Evolutionary conservation across 2,888 invertebrate genomes (phyloP).

Genomic region (Epinotia brunnichana): DNA sequence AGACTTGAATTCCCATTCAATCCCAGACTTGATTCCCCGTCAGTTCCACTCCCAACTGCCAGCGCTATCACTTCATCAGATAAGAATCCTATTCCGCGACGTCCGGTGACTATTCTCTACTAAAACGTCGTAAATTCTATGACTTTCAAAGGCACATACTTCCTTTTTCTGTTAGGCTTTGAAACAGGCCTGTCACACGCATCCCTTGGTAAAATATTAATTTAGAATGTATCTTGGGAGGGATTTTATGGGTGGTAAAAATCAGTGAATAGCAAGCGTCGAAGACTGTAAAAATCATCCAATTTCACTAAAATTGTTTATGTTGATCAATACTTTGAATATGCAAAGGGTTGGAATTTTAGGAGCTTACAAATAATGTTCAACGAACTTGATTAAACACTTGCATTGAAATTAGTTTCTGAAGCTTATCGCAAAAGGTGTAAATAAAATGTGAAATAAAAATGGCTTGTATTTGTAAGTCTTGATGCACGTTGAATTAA

Average conservation of each 20-base stretch:
- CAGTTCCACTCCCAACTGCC: conserved; percentile 24
- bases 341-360: not conserved
- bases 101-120: not conserved
- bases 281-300: conserved; percentile 19
- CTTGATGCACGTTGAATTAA: no score
- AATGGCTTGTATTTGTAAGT: no score
- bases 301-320: conserved; percentile 10
- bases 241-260: conserved; percentile 34
- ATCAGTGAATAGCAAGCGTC: conserved; percentile 22
- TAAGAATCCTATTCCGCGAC: conserved; percentile 31
- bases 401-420: not conserved
- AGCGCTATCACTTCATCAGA: conserved; percentile 38
- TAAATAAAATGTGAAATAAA: no score
- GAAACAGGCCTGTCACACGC: conserved; percentile 27
- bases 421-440: no score
- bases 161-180: not conserved
- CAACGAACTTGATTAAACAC: not conserved
- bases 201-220: conserved; percentile 37
- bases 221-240: conserved; percentile 26
- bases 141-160: not conserved
- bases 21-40: conserved; percentile 21
- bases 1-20: conserved; percentile 21
- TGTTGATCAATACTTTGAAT: not conserved
- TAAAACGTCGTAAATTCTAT: not conserved
- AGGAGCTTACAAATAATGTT: not conserved